Evolutionary conservation across 2,113 vertebrate genomes (phyloP).

Genomic region (Cricetomys ansorgei): DNA sequence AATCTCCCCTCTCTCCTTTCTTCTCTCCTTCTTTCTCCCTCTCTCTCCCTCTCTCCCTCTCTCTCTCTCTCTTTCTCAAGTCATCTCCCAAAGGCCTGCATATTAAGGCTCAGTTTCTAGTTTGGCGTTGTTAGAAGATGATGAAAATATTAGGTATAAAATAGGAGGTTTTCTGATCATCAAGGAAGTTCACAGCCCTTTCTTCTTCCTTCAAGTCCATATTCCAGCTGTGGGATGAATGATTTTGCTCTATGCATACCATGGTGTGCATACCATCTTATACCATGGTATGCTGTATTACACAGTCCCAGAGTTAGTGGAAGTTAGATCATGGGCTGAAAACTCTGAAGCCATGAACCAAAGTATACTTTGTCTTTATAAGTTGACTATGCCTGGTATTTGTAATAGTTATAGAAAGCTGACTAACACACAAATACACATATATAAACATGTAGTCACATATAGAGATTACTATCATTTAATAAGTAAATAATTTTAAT

Average conservation of each 20-base stretch:
- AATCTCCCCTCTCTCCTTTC: background rate
- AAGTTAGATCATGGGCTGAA: background rate
- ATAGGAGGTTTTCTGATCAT: background rate
- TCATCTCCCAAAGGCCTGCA: background rate
- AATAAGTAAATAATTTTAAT: constrained; percentile 7
- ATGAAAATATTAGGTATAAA: background rate
- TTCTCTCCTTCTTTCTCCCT: background rate
- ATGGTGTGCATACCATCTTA: no score
- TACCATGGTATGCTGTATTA: background rate
- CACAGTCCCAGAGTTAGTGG: background rate
- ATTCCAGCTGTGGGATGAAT: background rate
- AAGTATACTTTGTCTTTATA: background rate
- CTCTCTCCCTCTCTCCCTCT: background rate
- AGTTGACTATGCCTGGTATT: background rate
- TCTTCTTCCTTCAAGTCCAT: background rate
- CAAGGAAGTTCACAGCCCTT: no score
- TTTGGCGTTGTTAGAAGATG: background rate
- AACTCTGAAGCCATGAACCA: background rate
- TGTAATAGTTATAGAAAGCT: background rate
- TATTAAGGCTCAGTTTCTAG: background rate
- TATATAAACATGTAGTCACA: background rate
- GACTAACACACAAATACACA: background rate
- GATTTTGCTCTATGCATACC: background rate
- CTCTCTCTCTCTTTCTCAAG: background rate
- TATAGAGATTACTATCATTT: background rate